phyloP scores from a whole-genome alignment of 2,797 vertebrate genomes.

The Gallinago solitaria region DNA sequence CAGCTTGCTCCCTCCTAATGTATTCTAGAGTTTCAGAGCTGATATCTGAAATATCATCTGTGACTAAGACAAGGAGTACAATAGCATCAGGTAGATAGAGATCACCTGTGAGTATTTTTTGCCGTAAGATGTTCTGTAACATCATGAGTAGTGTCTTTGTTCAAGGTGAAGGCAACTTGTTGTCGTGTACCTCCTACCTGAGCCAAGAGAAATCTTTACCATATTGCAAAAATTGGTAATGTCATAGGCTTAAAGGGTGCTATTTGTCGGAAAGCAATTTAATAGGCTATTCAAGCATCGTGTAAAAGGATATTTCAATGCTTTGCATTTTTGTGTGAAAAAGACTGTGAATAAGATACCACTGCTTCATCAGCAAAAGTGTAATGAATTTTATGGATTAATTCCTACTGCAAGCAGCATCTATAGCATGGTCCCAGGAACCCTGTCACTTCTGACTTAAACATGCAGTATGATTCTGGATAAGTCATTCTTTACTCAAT shows the following conservation, averaged over 20 bases:
- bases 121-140: background rate
- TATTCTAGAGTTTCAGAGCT: background rate
- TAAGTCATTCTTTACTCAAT: background rate
- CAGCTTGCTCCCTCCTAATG: background rate
- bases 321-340: background rate
- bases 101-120: background rate
- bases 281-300: background rate
- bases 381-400: conserved; percentile 18
- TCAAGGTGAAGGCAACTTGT: background rate
- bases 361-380: conserved; percentile 9
- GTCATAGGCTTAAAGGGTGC: background rate
- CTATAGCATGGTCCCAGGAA: background rate
- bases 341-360: background rate
- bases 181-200: background rate
- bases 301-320: background rate
- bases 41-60: background rate
- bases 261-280: background rate
- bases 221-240: background rate
- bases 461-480: background rate
- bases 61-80: background rate
- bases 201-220: background rate
- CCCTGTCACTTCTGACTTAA: background rate
- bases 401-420: background rate
- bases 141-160: background rate
- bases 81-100: background rate